Percentiles rank a stretch among this genome's conserved stretches.
Conservation (phyloP, 2,113 vertebrate species). For the Aepyceros melampus region DNA sequence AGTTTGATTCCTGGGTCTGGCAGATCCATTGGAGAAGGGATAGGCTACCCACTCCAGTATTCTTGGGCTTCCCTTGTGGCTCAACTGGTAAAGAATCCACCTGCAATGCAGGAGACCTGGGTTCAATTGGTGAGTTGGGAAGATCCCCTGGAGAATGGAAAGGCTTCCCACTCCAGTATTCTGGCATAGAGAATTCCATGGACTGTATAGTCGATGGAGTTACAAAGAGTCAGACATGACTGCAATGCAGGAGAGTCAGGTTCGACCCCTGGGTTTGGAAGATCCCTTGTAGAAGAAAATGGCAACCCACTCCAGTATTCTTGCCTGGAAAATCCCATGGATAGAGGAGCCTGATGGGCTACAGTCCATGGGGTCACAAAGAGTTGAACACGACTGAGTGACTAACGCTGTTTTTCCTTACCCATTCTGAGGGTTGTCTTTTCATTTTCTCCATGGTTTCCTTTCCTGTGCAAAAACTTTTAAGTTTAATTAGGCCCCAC, state of each 20-base stretch:
- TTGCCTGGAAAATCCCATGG: background rate
- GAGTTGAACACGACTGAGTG: background rate
- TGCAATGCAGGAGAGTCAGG: background rate
- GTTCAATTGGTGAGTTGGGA: background rate
- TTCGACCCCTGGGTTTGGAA: background rate
- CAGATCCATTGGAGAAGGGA: background rate
- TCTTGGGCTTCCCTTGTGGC: background rate
- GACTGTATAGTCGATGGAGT: background rate
- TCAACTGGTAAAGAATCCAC: background rate
- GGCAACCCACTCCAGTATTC: background rate
- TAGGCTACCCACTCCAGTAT: background rate
- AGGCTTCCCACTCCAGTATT: background rate
- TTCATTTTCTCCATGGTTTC: background rate
- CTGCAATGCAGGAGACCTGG: background rate
- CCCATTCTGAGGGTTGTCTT: background rate
- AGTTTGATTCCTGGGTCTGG: background rate
- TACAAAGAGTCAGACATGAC: background rate
- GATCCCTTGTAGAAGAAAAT: background rate
- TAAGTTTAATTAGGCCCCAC: background rate
- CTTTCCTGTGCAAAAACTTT: background rate
- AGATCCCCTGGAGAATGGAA: background rate
- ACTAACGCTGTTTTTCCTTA: background rate
- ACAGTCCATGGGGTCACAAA: background rate
- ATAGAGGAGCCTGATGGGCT: background rate
- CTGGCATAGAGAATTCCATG: background rate